phyloP scores from a whole-genome alignment of 2,113 vertebrate genomes.

The Tragelaphus buxtoni region DNA sequence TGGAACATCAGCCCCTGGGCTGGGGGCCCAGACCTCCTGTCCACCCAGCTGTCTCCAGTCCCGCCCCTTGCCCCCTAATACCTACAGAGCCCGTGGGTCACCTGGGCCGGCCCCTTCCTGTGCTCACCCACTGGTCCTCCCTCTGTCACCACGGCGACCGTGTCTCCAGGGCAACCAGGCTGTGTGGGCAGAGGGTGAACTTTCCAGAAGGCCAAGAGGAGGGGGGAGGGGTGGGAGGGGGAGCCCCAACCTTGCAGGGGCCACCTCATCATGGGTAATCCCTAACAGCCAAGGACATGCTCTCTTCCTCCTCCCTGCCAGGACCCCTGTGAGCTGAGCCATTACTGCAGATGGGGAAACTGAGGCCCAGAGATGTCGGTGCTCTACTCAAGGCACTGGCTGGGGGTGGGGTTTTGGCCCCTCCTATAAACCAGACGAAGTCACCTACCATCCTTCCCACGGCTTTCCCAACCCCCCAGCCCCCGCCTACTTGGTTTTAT shows the following conservation, averaged over 20 bases:
- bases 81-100: fast-evolving
- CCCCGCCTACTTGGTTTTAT: not conserved
- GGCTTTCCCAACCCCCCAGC: no score
- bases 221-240: not conserved
- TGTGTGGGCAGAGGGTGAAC: not conserved
- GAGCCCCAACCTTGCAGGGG: not conserved
- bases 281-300: not conserved
- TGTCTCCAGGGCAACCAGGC: constrained; percentile 40
- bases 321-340: no score
- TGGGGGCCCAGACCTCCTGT: not conserved
- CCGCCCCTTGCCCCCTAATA: fast-evolving
- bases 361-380: not conserved
- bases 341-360: not conserved
- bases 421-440: fast-evolving
- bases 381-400: not conserved
- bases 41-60: not conserved
- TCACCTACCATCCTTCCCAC: not conserved
- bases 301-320: not conserved
- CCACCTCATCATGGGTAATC: not conserved
- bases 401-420: not conserved
- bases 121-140: not conserved
- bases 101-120: not conserved
- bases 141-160: not conserved
- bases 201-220: not conserved
- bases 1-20: not conserved